Conservation (phyloP, 2,888 invertebrate species). For the Ernsta delagoae region DNA sequence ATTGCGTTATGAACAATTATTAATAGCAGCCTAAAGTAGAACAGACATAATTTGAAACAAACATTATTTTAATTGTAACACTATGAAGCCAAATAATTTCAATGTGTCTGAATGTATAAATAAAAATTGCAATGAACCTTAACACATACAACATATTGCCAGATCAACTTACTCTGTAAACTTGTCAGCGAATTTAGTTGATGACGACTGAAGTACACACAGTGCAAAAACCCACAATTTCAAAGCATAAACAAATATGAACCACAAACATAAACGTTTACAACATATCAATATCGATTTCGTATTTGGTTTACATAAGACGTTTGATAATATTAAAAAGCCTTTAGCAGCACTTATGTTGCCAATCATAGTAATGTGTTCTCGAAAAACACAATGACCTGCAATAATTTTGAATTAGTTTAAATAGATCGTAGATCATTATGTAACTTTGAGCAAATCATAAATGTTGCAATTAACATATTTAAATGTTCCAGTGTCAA, state of each 20-base stretch:
- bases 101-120: neutral
- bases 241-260: neutral
- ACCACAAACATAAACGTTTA: neutral
- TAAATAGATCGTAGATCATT: neutral
- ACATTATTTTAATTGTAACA: neutral
- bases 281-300: neutral
- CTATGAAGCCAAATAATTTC: neutral
- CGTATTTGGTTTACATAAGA: neutral
- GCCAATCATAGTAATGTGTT: neutral
- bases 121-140: neutral
- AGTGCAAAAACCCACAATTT: neutral
- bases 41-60: neutral
- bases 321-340: neutral
- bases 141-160: neutral
- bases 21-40: slow-evolving; percentile 3
- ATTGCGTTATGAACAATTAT: neutral
- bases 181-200: neutral
- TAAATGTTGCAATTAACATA: neutral
- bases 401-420: neutral
- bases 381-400: neutral
- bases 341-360: neutral
- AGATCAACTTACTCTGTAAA: neutral
- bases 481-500: slow-evolving; percentile 16
- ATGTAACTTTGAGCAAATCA: neutral
- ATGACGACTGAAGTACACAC: neutral